A percentile compares a stretch with the other conserved stretches of the same genome.
These are phyloP conservation scores for Gonioctena quinquepunctata DNA, from an alignment of 1,140 invertebrate species.

Conservation along the genomic window DNA sequence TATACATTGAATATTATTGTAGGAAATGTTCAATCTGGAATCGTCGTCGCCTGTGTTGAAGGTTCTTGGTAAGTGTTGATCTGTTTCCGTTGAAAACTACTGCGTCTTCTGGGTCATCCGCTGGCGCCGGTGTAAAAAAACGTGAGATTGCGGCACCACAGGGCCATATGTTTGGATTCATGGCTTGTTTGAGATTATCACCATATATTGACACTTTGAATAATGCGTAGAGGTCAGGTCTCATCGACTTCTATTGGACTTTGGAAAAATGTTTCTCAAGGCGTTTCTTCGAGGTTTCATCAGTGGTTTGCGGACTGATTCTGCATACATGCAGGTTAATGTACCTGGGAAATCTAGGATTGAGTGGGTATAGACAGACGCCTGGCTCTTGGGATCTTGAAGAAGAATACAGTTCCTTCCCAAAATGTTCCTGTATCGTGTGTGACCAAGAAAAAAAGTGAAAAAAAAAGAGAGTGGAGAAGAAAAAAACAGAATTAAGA, in stretches of 20 bases:
- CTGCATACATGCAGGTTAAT: not conserved
- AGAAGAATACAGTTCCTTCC: no score
- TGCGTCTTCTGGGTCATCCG: not conserved
- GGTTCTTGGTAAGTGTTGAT: not conserved
- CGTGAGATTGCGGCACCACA: not conserved
- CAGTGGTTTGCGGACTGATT: not conserved
- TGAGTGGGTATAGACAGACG: no score
- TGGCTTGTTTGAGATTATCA: not conserved
- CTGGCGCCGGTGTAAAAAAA: not conserved
- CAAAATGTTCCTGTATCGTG: no score
- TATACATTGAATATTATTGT: not conserved
- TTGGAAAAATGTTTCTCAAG: not conserved
- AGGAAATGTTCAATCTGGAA: not conserved
- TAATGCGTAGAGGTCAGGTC: not conserved
- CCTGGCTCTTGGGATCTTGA: no score
- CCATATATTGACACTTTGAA: not conserved
- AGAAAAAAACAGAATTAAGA: no score
- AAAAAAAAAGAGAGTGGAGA: no score
- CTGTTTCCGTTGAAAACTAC: not conserved
- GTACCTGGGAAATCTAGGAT: no score
- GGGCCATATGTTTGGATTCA: constrained; percentile 5
- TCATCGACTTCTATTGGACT: not conserved
- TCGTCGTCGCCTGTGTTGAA: no score
- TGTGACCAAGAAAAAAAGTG: no score
- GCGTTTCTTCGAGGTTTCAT: not conserved